phyloP scores from a whole-genome alignment of 2,797 vertebrate genomes.

The Falco rusticolus region DNA sequence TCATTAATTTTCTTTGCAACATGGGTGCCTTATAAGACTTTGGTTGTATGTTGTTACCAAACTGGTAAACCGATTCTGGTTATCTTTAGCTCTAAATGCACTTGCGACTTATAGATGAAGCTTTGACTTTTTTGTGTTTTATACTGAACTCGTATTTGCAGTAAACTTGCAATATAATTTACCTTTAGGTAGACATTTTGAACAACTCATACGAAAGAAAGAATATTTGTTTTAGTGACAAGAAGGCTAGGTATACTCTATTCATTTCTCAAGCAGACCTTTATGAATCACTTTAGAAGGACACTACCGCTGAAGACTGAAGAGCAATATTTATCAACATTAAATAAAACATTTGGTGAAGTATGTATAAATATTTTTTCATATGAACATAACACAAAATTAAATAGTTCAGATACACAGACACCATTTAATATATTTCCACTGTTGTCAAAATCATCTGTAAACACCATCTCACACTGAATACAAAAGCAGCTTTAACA shows the following conservation, averaged over 20 bases:
- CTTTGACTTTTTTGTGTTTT: background rate
- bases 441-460: slow-evolving; percentile 85
- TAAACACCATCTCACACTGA: slow-evolving; percentile 92
- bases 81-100: background rate
- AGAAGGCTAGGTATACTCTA: slow-evolving; percentile 20
- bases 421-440: slow-evolving; percentile 85
- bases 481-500: slow-evolving; percentile 87
- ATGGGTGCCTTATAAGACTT: slow-evolving; percentile 36
- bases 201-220: slow-evolving; percentile 21
- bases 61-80: background rate
- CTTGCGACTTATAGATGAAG: background rate
- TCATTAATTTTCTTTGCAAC: background rate
- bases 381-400: slow-evolving; percentile 84
- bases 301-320: slow-evolving; percentile 70
- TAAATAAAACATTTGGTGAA: slow-evolving; percentile 82
- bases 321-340: slow-evolving; percentile 78
- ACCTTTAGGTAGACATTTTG: background rate
- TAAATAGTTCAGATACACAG: slow-evolving; percentile 86
- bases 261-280: slow-evolving; percentile 69
- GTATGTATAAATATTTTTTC: slow-evolving; percentile 82
- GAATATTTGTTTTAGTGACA: slow-evolving; percentile 23
- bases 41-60: slow-evolving; percentile 6
- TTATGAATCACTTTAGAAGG: slow-evolving; percentile 71
- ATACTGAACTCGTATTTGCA: background rate
- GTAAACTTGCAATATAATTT: slow-evolving; percentile 2